Base-by-base conservation (phyloP, 2,888 invertebrate species). In the Acrobasis repandana region DNA sequence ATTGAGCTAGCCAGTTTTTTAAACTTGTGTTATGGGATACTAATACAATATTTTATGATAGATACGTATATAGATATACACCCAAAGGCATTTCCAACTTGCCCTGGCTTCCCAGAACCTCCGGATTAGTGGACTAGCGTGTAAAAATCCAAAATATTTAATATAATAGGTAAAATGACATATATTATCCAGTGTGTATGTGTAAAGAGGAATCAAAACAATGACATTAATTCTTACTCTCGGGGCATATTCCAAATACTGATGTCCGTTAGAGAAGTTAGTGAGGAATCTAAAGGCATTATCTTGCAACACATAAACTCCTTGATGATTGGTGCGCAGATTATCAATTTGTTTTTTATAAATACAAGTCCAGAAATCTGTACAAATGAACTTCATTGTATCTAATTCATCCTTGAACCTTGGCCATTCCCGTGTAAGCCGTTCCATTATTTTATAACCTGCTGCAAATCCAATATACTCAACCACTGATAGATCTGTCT, bases 291-390 rank as follows among this genome's bases (percentile, higher is more conserved):
- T 93, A 85, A 99, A 99, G 61, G 96, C 95, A 90, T 98, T 98
- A 83, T 99, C 99, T 86, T 99, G 98, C 18, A 99, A 93, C 10
- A 99, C 99, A 91, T 99, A 99, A 58, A 99, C 97, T 10, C 99
- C 99, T 90, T 99, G 97, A 85, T 99, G 99, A 87, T 99, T 99
- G 28, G 99, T 99, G 68, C 98, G 92, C 58, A 99, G 92, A 85
- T 99, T 99, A 82, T 99, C 99, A 61, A 99, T 98, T 92, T 99
- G 99, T 83, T 99, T 99, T 77, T 98, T 98, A 83, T 98, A 99
- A 43, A 99, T 95, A 47, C 97, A 95, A n/a, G 96, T 96, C 99
- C 99, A 99, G 81, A 99, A 98, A 80, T 99, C 99, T 61, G 99
- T 99, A 82, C 99, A 99, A 60, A 99, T 97, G 75, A 99, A 99